Evolutionary conservation across 2,113 vertebrate genomes (phyloP), one percentile per base, ranked within the genome.

Genomic region (Egretta garzetta): DNA sequence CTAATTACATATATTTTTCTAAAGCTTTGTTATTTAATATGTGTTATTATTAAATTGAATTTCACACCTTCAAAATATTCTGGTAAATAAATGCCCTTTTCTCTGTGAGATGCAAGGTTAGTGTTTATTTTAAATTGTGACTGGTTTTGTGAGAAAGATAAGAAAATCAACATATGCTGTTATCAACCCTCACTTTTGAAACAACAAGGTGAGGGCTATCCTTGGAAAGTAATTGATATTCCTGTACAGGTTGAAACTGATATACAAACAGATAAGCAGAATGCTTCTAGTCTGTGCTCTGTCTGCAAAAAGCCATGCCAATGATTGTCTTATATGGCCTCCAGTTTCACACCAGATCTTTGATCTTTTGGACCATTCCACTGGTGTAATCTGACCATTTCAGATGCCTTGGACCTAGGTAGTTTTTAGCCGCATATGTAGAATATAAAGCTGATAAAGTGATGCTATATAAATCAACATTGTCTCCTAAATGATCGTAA

Each of bases 191-290:
- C 75, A 91, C 18, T 91, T 96, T 77, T 88, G 86, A 93, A 96
- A 91, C 72, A 88, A 91, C 72, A 88, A 91, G 63, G 60, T 93
- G 70, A 56, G 47, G 73, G 60, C 75, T 77, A 64, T 67, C 71
- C 80, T 70, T 75, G 87, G 86, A 86, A 92, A 96, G 93, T 71
- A 92, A 77, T 72, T 97, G 96, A 95, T 95, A 96, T 95, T 96
- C 97, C 75, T 91, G 62, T 88, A 84, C 93, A 95, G 91, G 84
- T 93, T 93, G 96, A 92, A 81, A 81, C 45, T 76, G 95, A 88
- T 94, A 86, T 35, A 77, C 81, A 91, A 82, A 83, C 55, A 35
- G 70, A 53, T 90, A 95, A 97, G 77, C 68, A 93, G 53, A 89
- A 17, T 30, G 26, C 41, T 95, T 86, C 50, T 19, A 64, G 68